Evolutionary conservation across 1,140 invertebrate genomes (phyloP).

Genomic region (Drosophila busckii): DNA sequence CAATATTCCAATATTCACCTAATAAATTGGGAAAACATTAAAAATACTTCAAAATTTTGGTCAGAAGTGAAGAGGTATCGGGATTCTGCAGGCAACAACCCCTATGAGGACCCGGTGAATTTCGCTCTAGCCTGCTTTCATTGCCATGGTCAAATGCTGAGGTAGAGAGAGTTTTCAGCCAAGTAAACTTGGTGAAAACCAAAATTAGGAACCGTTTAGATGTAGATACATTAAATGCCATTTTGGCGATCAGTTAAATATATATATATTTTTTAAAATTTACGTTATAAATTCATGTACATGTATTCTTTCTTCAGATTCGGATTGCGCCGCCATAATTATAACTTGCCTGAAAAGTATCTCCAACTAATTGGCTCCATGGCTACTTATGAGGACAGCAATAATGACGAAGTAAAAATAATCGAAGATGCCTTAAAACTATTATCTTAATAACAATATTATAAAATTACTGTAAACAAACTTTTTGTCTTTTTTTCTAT

Average conservation of each 20-base stretch:
- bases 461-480: no score
- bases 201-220: no score
- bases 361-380: no score
- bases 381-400: no score
- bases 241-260: background rate
- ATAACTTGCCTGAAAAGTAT: background rate
- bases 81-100: background rate
- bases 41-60: background rate
- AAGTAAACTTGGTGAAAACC: no score
- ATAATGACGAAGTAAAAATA: no score
- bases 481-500: no score
- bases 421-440: no score
- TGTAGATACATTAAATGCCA: background rate
- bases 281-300: no score
- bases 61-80: background rate
- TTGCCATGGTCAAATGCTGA: background rate
- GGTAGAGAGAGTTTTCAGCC: background rate
- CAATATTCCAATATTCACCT: no score
- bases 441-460: no score
- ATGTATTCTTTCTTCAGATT: background rate
- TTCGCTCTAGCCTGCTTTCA: background rate
- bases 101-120: background rate
- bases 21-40: background rate
- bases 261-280: slow-evolving; percentile 1
- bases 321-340: background rate